These are phyloP conservation scores for Apantesis nais DNA, from an alignment of 2,888 invertebrate genomes.

Conservation along the genomic window DNA sequence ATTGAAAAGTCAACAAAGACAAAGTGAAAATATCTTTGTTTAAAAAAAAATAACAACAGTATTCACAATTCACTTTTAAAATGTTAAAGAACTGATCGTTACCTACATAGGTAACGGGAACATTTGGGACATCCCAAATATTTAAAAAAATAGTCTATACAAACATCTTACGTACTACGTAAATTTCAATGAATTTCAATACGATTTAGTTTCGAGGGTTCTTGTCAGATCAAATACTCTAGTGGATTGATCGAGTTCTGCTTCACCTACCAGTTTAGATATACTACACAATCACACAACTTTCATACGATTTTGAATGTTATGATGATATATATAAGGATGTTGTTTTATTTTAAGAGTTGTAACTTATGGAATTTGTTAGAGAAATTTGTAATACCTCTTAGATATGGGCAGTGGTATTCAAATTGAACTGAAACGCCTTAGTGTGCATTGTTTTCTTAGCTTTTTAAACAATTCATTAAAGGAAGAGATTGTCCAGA, in stretches of 20 bases:
- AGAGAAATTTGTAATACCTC: slow-evolving; percentile 59
- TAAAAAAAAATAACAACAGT: too few species aligned
- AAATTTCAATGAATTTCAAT: slow-evolving; percentile 31
- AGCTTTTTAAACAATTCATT: slow-evolving; percentile 19
- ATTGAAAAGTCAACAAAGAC: too few species aligned
- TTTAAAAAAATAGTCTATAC: background rate
- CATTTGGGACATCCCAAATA: too few species aligned
- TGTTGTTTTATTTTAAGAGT: slow-evolving; percentile 13
- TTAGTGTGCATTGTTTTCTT: slow-evolving; percentile 64
- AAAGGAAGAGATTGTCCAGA: background rate
- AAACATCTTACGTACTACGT: slow-evolving; percentile 18
- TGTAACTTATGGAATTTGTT: slow-evolving; percentile 26
- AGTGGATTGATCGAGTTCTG: slow-evolving; percentile 74
- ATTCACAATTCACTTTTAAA: background rate
- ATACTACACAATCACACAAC: slow-evolving; percentile 19
- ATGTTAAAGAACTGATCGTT: background rate
- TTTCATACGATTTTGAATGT: slow-evolving; percentile 42
- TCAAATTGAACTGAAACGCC: slow-evolving; percentile 65
- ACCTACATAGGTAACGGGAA: too few species aligned
- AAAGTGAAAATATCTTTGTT: too few species aligned
- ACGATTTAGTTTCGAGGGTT: slow-evolving; percentile 51
- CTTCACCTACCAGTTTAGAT: slow-evolving; percentile 41
- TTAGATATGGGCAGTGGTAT: slow-evolving; percentile 60
- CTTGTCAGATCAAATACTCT: slow-evolving; percentile 75
- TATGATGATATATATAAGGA: slow-evolving; percentile 37